A percentile compares a stretch with the other conserved stretches of the same genome.
Evolutionary conservation across 2,888 invertebrate genomes (phyloP).

Genomic region (Drosophila tanythrix): DNA sequence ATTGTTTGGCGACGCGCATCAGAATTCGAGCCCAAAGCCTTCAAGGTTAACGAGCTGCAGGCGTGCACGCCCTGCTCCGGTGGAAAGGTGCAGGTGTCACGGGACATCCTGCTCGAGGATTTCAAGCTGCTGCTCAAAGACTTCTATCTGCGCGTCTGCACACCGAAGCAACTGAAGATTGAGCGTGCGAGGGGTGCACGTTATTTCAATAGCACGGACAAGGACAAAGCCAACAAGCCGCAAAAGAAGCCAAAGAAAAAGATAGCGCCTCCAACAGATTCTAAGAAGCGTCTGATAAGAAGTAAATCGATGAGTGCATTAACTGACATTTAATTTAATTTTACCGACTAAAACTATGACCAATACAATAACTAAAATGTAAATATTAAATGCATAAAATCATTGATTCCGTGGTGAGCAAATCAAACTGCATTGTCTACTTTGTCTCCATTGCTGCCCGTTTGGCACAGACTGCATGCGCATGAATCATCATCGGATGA

Average conservation of each 20-base stretch:
- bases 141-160: slow-evolving; percentile 77
- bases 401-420: background rate
- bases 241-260: slow-evolving; percentile 23
- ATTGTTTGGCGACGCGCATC: slow-evolving; percentile 92
- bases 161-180: slow-evolving; percentile 57
- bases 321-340: slow-evolving; percentile 28
- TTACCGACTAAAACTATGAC: background rate
- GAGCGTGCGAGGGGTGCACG: slow-evolving; percentile 11
- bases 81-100: slow-evolving; percentile 72
- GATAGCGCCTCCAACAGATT: background rate
- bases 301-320: slow-evolving; percentile 41
- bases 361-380: slow-evolving; percentile 14
- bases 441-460: background rate
- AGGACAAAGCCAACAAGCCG: slow-evolving; percentile 1
- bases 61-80: slow-evolving; percentile 66
- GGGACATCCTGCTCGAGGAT: slow-evolving; percentile 81
- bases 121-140: slow-evolving; percentile 83
- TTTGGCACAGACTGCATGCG: background rate
- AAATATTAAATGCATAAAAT: slow-evolving; percentile 6
- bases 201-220: slow-evolving; percentile 48
- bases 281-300: slow-evolving; percentile 34
- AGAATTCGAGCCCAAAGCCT: slow-evolving; percentile 87
- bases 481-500: background rate
- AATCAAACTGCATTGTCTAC: background rate
- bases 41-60: slow-evolving; percentile 88